Base-by-base conservation (phyloP, 2,888 invertebrate genomes). In the Drosophila picticornis region DNA sequence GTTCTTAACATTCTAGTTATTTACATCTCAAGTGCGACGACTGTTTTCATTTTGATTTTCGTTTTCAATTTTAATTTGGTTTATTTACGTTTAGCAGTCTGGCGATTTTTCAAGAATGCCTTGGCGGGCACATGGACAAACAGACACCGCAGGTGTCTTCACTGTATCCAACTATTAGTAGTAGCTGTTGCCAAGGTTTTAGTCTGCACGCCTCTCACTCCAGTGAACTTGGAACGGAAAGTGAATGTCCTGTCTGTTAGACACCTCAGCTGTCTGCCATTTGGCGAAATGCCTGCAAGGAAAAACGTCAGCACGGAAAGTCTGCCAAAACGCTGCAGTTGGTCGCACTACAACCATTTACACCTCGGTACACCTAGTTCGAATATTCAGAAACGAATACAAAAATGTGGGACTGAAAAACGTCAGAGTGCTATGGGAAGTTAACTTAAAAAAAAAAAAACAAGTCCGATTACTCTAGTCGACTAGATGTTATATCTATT, bases 171-270 rank as follows among this genome's bases (percentile, higher is more conserved):
- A 36, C 59, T 38, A 16, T 22, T 10, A 29, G 40, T 40, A 7
- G 36, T 46, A n/a, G 38, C 50, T 32, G 32, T 13, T 43, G 32
- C 48, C 57, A 58, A 27, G 48, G 61, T 27, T 50, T 27, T 19
- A 11, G 64, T 16, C 65, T 57, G 59, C 78, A 64, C 51, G 71
- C 58, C 53, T 62, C 84, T 81, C 76, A 66, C 71, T 67, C 81
- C 64, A 68, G 46, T 88, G 88, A 88, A 87, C 88, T 88, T 87
- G 88, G 84, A 87, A 87, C 88, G 86, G 87, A 87, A 87, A 88
- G 87, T 88, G 88, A 87, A 84, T 88, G 88, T 88, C 86, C 88
- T 85, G 85, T 80, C 80, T 80, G 86, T 84, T 77, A 82, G 88
- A 81, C 85, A 88, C 88, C 85, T 84, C 73, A 81, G 63, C 84